These are phyloP conservation scores for Odontomachus brunneus DNA, from an alignment of 1,140 invertebrate genomes.

Conservation along the genomic window DNA sequence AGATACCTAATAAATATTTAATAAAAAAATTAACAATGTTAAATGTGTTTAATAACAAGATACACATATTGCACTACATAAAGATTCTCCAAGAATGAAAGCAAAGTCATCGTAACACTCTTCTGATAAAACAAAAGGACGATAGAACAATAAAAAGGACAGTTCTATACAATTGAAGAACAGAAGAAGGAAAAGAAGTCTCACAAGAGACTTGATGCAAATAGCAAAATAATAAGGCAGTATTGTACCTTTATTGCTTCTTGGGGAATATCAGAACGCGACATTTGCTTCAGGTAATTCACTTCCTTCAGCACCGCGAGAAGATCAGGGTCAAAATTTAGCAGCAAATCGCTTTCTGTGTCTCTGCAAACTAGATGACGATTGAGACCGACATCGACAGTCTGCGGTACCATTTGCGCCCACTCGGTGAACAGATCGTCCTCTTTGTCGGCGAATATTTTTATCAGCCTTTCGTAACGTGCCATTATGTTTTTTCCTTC, in stretches of 20 bases:
- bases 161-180: too few species aligned
- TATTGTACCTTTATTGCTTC: conserved; percentile 86
- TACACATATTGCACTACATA: neutral
- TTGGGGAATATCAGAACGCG: conserved; percentile 88
- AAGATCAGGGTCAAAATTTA: conserved; percentile 90
- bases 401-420: conserved; percentile 87
- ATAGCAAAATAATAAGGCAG: too few species aligned
- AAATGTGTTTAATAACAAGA: neutral
- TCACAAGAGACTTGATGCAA: too few species aligned
- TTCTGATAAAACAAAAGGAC: too few species aligned
- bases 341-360: conserved; percentile 87
- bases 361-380: conserved; percentile 88
- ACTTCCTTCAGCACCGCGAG: conserved; percentile 91
- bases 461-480: conserved; percentile 88
- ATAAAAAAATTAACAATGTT: neutral
- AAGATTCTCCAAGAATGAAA: neutral
- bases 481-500: conserved; percentile 86
- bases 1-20: conserved; percentile 74
- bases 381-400: conserved; percentile 88
- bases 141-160: too few species aligned
- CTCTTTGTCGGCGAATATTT: conserved; percentile 89
- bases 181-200: too few species aligned
- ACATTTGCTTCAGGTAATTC: conserved; percentile 90
- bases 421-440: conserved; percentile 89
- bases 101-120: too few species aligned